Conservation (phyloP, 2,797 vertebrate species). For the Hozukius guyotensis region DNA sequence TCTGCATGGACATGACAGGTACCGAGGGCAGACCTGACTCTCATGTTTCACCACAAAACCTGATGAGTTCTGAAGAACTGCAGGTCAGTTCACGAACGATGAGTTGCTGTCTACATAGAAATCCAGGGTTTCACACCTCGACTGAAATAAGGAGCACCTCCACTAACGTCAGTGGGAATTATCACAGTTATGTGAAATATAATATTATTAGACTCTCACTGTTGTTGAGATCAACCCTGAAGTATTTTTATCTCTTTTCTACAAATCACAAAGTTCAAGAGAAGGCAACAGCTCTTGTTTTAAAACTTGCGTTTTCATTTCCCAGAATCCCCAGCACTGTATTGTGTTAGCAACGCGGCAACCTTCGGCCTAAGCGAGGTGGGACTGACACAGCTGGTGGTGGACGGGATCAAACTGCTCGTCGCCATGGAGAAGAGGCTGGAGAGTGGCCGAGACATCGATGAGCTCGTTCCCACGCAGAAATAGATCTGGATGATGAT, state of each 20-base stretch:
- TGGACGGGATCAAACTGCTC: slow-evolving; percentile 81
- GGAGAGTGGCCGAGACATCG: slow-evolving; percentile 53
- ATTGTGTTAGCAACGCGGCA: slow-evolving; percentile 62
- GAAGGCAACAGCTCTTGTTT: not conserved
- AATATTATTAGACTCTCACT: not conserved
- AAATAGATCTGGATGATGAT: slow-evolving; percentile 35
- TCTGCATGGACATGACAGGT: slow-evolving; percentile 54
- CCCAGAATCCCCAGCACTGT: slow-evolving; percentile 31
- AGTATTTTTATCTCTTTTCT: not conserved
- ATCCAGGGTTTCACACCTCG: not conserved
- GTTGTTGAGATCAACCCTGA: not conserved
- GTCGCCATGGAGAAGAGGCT: slow-evolving; percentile 79
- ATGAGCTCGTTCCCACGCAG: slow-evolving; percentile 71
- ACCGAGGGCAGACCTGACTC: not conserved
- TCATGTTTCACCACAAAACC: not conserved
- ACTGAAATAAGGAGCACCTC: not conserved
- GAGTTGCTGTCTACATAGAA: not conserved
- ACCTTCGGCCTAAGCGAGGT: slow-evolving; percentile 79
- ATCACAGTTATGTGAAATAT: not conserved
- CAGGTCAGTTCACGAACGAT: not conserved
- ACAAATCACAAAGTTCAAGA: not conserved
- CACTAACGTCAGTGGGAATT: not conserved
- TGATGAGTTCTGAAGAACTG: not conserved
- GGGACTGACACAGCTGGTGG: slow-evolving; percentile 74
- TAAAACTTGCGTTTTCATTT: not conserved